Conservation (phyloP, 92 coral and sea anemone species). For the Chrysogorgia sp. region DNA sequence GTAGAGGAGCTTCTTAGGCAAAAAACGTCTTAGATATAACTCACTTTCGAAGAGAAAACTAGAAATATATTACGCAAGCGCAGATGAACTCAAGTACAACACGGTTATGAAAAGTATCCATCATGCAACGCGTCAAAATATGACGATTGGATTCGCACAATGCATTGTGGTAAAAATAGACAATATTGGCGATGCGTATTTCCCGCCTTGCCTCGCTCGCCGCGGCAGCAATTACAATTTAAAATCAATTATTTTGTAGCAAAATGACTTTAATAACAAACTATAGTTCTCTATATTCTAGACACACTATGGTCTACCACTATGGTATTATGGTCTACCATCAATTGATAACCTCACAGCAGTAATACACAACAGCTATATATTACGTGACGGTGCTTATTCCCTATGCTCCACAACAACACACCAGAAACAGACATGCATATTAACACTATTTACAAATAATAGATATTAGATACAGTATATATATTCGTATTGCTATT, state of each 20-base stretch:
- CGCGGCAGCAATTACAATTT: no score
- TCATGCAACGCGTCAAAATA: no score
- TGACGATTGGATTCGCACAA: no score
- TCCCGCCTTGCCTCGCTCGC: no score
- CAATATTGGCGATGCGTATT: background rate
- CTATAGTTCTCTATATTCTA: background rate
- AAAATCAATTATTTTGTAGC: background rate
- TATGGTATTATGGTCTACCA: background rate
- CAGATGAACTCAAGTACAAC: no score
- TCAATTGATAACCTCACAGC: background rate
- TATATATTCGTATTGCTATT: background rate
- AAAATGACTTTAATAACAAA: background rate
- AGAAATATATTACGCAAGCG: no score
- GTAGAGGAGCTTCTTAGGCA: no score
- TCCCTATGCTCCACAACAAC: background rate
- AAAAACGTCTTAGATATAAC: no score
- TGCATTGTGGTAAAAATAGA: background rate
- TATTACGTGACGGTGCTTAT: background rate
- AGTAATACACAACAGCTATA: background rate
- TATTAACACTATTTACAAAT: slow-evolving; percentile 9
- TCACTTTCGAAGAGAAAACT: no score
- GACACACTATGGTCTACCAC: background rate
- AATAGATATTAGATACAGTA: background rate
- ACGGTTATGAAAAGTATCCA: no score
- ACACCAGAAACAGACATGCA: background rate